Conservation (phyloP, 2,888 invertebrate species). For the Eristalinus aeneus region DNA sequence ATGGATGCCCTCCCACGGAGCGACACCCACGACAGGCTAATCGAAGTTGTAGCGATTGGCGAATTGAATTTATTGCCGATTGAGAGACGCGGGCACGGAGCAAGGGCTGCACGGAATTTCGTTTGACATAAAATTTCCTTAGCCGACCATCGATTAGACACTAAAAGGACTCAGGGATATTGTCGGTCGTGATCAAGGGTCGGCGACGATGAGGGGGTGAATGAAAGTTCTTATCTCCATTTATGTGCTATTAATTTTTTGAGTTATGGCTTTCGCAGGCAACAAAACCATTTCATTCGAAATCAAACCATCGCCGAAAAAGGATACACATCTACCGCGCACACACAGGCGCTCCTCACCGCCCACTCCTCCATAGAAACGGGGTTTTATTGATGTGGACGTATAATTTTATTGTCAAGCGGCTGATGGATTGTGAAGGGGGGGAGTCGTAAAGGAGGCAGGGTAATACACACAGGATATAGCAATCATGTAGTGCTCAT, state of each 20-base stretch:
- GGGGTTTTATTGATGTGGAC: slow-evolving; percentile 21
- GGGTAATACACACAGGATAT: slow-evolving; percentile 7
- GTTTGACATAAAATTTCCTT: background rate
- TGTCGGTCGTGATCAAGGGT: background rate
- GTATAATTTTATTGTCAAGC: slow-evolving; percentile 47
- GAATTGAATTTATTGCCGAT: slow-evolving; percentile 48
- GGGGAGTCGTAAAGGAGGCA: background rate
- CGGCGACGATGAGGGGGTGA: background rate
- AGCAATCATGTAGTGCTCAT: slow-evolving; percentile 43
- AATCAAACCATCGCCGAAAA: slow-evolving; percentile 1
- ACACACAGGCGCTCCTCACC: background rate
- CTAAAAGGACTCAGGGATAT: slow-evolving; percentile 16
- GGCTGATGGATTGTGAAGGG: background rate
- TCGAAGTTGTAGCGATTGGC: slow-evolving; percentile 20
- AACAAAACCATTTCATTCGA: slow-evolving; percentile 32
- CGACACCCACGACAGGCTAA: background rate
- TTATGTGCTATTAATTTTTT: slow-evolving; percentile 52
- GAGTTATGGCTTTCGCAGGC: slow-evolving; percentile 45
- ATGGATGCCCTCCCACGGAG: background rate
- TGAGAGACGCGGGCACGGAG: background rate
- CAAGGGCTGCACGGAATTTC: background rate
- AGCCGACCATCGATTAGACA: slow-evolving; percentile 29
- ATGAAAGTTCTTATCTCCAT: slow-evolving; percentile 37
- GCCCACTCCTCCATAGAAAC: background rate
- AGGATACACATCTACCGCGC: background rate